Conservation (phyloP, 2,113 vertebrate genomes). For the Pithys albifrons region DNA sequence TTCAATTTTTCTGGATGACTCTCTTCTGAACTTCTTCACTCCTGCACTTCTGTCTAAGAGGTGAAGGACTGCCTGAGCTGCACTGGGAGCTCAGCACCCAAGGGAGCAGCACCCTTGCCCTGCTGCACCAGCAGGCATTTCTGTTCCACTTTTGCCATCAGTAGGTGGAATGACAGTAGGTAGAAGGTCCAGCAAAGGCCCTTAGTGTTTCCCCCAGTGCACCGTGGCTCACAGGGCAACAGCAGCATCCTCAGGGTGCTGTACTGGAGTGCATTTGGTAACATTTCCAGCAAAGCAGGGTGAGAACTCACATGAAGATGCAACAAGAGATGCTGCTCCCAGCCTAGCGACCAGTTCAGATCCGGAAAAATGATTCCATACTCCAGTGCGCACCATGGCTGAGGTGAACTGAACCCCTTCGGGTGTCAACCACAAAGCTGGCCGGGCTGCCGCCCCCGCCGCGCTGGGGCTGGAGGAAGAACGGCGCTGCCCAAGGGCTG, state of each 20-base stretch:
- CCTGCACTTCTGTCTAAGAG: background rate
- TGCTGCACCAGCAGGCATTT: background rate
- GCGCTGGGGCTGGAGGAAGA: background rate
- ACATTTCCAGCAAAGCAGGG: background rate
- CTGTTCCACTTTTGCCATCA: background rate
- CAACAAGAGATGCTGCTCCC: background rate
- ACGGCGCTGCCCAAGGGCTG: background rate
- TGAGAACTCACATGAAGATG: background rate
- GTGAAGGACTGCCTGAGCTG: background rate
- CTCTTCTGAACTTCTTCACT: background rate
- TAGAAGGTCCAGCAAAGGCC: background rate
- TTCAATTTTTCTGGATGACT: background rate
- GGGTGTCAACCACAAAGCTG: background rate
- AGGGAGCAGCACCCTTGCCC: background rate
- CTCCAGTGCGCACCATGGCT: background rate
- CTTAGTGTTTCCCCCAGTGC: background rate
- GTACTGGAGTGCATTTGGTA: background rate
- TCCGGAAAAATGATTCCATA: background rate
- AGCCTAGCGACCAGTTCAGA: background rate
- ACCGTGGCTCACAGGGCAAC: background rate
- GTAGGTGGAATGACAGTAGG: background rate
- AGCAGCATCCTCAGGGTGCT: background rate
- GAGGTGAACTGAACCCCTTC: accelerated
- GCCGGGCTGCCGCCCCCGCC: background rate
- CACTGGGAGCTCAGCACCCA: background rate